Evolutionary conservation across 2,888 invertebrate genomes (phyloP).

Genomic region (Baronia brevicornis): DNA sequence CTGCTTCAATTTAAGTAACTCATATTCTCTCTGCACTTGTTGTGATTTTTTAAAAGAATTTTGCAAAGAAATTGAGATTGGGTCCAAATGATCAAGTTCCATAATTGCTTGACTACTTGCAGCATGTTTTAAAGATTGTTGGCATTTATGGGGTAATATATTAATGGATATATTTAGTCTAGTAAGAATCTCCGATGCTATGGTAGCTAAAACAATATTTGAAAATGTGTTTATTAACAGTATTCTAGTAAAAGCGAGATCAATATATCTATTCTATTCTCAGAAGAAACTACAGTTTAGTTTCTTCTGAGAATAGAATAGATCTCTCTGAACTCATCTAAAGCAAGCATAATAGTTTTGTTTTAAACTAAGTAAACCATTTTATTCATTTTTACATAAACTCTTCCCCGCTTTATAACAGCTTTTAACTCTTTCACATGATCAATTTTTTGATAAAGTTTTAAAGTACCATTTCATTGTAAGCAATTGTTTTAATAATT

Average conservation of each 20-base stretch:
- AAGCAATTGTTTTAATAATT: too few relatives aligned
- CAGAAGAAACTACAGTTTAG: too few relatives aligned
- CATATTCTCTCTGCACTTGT: slow-evolving; percentile 50
- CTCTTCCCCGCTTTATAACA: too few relatives aligned
- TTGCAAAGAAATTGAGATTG: slow-evolving; percentile 40
- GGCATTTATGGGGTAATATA: slow-evolving; percentile 48
- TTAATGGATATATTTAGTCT: slow-evolving; percentile 48
- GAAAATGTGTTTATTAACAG: slow-evolving; percentile 4
- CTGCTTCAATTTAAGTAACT: slow-evolving; percentile 50
- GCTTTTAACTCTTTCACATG: too few relatives aligned
- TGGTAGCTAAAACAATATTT: slow-evolving; percentile 31
- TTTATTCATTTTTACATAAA: too few relatives aligned
- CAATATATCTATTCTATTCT: too few relatives aligned
- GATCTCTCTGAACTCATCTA: too few relatives aligned
- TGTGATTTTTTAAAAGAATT: slow-evolving; percentile 36
- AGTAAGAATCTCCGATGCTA: slow-evolving; percentile 41
- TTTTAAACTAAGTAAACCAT: too few relatives aligned
- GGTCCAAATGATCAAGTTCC: slow-evolving; percentile 40
- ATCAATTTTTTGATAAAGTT: too few relatives aligned
- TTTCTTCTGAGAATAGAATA: too few relatives aligned
- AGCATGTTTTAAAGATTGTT: slow-evolving; percentile 36
- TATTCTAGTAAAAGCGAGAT: slow-evolving; percentile 7
- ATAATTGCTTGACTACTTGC: slow-evolving; percentile 31
- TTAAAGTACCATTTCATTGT: too few relatives aligned
- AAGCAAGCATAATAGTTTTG: too few relatives aligned